Evolutionary conservation across 2,113 vertebrate genomes (phyloP), one percentile per base, ranked within the genome.

Genomic region (Phylloscopus trochiloides): DNA sequence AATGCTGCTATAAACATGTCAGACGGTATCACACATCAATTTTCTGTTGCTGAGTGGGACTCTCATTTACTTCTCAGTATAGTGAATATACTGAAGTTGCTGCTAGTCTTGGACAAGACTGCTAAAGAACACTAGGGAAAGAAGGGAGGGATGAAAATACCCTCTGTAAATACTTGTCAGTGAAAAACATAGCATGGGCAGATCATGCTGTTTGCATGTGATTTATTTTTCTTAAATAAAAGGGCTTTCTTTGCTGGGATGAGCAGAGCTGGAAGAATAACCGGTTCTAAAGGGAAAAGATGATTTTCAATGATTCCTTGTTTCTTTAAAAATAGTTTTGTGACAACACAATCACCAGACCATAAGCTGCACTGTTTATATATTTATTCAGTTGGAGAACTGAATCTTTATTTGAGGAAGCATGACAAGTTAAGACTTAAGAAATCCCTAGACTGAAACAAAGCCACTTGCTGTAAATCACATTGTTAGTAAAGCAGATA

Each of bases 21-120:
- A 98, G 91, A 88, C 95, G 67, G 36, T 96, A 97, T 97, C 96
- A 94, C 92, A 95, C 97, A 96, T 98, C 94, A 96, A 95, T 97
- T 97, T 97, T 95, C 92, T 96, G 29, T 47, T 13, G 17, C 28
- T 72, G 43, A 92, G 76, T 89, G 71, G 70, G 96, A 90, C 80
- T 93, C 62, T 94, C 76, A 78, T 81, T 75, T 94, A 57, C 54
- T 94, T 88, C 38, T 54, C 34, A 8, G 17, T 80, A n/a, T 42
- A 68, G 62, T 50, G 73, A 93, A 22, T 66, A 61, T 74, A 48
- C 50, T 62, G 58, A 76, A 94, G n/a, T 48, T 54, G 71, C n/a
- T 90, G 29, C 28, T 74, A 43, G 19, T 51, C 38, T 91, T 91
- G 32, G 59, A n/a, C 20, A 42, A 51, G 36, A 42, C 45, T 86